A percentile compares a stretch with the other conserved stretches of the same genome.
Evolutionary conservation across 2,888 invertebrate species (phyloP).

Genomic region (Meta bourneti): DNA sequence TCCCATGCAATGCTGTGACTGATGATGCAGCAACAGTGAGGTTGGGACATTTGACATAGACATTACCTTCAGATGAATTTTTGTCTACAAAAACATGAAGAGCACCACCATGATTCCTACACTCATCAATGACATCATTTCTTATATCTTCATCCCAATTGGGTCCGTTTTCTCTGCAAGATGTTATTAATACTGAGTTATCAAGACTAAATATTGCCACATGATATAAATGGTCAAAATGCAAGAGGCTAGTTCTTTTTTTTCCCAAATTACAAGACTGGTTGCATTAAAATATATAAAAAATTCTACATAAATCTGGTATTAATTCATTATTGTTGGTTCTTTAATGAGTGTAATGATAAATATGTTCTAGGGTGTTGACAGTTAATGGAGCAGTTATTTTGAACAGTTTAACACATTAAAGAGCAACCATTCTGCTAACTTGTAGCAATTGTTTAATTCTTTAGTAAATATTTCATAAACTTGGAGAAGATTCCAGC

Average conservation of each 20-base stretch:
- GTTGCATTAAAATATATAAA: background rate
- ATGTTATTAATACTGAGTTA: too few species aligned
- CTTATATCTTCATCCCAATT: conserved; percentile 95
- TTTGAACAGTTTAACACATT: too few species aligned
- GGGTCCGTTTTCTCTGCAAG: conserved; percentile 86
- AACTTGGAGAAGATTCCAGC: too few species aligned
- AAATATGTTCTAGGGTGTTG: too few species aligned
- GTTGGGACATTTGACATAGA: conserved; percentile 98
- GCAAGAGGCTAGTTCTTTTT: too few species aligned
- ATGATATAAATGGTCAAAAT: background rate
- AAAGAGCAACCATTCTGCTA: too few species aligned
- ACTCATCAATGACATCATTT: conserved; percentile 99
- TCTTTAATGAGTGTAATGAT: too few species aligned
- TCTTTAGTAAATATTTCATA: too few species aligned
- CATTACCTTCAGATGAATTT: conserved; percentile 95
- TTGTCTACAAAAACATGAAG: conserved; percentile 97
- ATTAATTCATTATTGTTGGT: too few species aligned
- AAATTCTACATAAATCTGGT: too few species aligned
- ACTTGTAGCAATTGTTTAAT: too few species aligned
- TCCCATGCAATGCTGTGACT: conserved; percentile 96
- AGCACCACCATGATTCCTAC: conserved; percentile 98
- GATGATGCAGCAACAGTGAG: conserved; percentile 97
- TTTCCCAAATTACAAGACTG: background rate
- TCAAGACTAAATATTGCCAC: background rate
- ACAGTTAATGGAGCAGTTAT: too few species aligned